These are phyloP conservation scores for Rhaphigaster nebulosa DNA, from an alignment of 2,888 invertebrate genomes.

Conservation along the genomic window DNA sequence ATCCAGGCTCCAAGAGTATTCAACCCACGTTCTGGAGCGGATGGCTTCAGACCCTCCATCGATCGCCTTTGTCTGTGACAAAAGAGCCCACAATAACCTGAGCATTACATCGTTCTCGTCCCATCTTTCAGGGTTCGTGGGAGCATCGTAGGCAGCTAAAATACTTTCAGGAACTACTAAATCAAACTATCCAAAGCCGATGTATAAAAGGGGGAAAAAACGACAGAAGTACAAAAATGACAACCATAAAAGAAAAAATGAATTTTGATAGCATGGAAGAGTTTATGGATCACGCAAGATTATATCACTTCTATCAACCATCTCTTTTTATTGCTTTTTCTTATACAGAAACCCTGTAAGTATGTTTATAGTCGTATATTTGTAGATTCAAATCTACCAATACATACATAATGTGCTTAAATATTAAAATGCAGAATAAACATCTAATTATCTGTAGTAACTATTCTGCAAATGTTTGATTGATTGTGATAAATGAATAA, in stretches of 20 bases:
- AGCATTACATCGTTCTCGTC: neutral
- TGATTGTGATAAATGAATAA: no score
- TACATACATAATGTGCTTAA: no score
- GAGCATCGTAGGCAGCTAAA: neutral
- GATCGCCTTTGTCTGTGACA: slow-evolving; percentile 16
- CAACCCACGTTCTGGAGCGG: slow-evolving; percentile 41
- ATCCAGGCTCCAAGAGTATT: slow-evolving; percentile 22
- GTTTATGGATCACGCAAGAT: no score
- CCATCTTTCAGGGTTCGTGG: neutral
- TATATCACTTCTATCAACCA: no score
- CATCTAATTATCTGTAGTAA: no score
- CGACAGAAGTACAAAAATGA: neutral
- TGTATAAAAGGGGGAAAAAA: neutral
- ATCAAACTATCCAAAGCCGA: neutral
- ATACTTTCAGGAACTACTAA: neutral
- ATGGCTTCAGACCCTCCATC: neutral
- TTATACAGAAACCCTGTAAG: no score
- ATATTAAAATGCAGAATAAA: no score
- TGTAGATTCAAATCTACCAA: no score
- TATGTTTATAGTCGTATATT: no score
- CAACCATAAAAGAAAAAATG: neutral
- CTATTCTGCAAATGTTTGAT: no score
- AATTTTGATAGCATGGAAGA: no score
- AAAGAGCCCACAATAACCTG: neutral
- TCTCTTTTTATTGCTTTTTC: no score